Evolutionary conservation across 35 echinoderm and acorn worm species (phyloP).

Genomic region (Heliocidaris tuberculata): DNA sequence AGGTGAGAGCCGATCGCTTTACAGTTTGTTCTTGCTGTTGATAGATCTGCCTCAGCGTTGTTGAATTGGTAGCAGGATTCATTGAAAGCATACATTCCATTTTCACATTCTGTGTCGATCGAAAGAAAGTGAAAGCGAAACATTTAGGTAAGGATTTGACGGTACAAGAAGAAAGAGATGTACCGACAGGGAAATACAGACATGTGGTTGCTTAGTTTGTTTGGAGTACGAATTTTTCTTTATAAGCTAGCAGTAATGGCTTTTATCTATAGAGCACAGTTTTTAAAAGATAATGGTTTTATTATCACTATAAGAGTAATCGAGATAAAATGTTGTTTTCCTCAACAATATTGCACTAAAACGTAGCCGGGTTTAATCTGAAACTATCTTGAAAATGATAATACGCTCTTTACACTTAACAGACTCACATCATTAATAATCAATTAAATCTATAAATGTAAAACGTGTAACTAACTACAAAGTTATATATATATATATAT

Average conservation of each 20-base stretch:
- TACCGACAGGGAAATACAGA: not conserved
- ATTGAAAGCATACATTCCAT: not conserved
- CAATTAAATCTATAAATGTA: too few species aligned
- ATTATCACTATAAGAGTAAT: too few species aligned
- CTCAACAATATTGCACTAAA: too few species aligned
- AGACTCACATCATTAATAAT: not conserved
- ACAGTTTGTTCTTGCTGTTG: not conserved
- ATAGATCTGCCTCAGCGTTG: not conserved
- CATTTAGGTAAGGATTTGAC: too few species aligned
- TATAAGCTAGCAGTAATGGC: not conserved
- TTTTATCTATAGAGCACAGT: not conserved
- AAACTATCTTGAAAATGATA: not conserved
- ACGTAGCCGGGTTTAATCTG: too few species aligned
- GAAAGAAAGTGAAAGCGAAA: not conserved
- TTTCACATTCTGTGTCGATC: not conserved
- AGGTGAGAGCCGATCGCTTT: not conserved
- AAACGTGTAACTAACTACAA: too few species aligned
- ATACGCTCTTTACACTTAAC: not conserved
- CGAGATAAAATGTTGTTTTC: too few species aligned
- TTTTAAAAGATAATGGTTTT: not conserved
- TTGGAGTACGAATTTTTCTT: too few species aligned
- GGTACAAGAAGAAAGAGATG: not conserved
- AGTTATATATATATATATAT: too few species aligned
- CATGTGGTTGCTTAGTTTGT: not conserved
- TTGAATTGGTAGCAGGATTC: not conserved